Evolutionary conservation across 2,113 vertebrate species (phyloP).

Genomic region (Sylvia atricapilla): DNA sequence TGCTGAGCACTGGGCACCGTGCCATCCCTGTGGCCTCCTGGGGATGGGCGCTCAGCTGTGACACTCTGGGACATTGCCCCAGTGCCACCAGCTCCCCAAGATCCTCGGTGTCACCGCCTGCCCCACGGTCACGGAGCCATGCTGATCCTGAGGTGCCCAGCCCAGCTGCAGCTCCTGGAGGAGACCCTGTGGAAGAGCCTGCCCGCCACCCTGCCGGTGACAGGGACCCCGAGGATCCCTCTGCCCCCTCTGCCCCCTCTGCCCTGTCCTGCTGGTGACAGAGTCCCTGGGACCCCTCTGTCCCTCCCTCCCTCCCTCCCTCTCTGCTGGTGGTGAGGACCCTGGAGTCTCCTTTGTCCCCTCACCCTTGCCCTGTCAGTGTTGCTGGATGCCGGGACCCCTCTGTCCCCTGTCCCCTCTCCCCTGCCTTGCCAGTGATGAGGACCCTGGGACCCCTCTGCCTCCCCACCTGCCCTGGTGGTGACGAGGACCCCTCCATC

Average conservation of each 20-base stretch:
- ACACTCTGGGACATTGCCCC: not conserved
- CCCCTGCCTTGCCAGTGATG: not conserved
- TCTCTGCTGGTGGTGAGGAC: rapidly evolving
- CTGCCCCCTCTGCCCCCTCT: not conserved
- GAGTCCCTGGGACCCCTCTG: not conserved
- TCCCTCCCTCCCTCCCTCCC: not conserved
- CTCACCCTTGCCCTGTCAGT: not conserved
- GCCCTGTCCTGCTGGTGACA: not conserved
- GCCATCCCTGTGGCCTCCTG: not conserved
- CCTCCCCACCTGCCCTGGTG: not conserved
- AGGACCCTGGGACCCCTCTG: not conserved
- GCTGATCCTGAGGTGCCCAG: not conserved
- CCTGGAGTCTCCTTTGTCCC: not conserved
- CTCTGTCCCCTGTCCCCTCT: not conserved
- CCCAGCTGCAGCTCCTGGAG: not conserved
- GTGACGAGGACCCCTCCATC: not conserved
- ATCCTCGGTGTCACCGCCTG: rapidly evolving
- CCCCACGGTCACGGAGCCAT: not conserved
- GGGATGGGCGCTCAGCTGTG: rapidly evolving
- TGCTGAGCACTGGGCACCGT: rapidly evolving
- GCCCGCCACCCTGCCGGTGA: not conserved
- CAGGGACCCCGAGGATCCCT: not conserved
- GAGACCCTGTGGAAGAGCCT: not conserved
- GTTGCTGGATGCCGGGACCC: too few species aligned
- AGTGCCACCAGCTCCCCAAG: not conserved